Percentiles rank a stretch among this genome's conserved stretches.
Evolutionary conservation across 2,113 vertebrate genomes (phyloP).

Genomic region (Speoplatyrhinus poulsoni): DNA sequence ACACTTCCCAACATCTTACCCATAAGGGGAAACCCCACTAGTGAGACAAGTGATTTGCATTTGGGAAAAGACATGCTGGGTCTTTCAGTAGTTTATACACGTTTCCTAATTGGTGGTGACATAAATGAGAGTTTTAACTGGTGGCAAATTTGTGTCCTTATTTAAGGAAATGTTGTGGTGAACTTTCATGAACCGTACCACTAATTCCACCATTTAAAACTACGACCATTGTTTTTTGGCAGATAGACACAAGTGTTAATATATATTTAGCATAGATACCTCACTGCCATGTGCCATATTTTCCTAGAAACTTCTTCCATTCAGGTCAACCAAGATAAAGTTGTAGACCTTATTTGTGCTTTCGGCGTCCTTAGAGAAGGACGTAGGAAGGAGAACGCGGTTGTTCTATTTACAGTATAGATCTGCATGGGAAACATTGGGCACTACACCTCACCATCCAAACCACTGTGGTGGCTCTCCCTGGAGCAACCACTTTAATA

Average conservation of each 20-base stretch:
- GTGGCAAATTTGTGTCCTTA: constrained; percentile 31
- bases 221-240: constrained; percentile 19
- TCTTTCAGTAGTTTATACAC: constrained; percentile 32
- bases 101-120: constrained; percentile 1
- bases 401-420: constrained; percentile 61
- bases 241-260: not conserved
- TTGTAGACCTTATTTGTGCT: constrained; percentile 18
- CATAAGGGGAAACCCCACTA: constrained; percentile 33
- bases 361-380: constrained; percentile 27
- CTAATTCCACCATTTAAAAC: constrained; percentile 43
- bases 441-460: constrained; percentile 56
- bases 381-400: constrained; percentile 27
- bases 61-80: constrained; percentile 3
- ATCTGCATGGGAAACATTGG: constrained; percentile 67
- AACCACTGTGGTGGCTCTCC: constrained; percentile 66
- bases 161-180: constrained; percentile 17
- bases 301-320: constrained; percentile 26
- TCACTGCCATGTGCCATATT: not conserved
- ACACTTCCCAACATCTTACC: constrained; percentile 18
- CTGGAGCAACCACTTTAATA: constrained; percentile 71
- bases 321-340: constrained; percentile 23
- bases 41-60: constrained; percentile 16
- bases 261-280: too few species aligned
- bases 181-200: constrained; percentile 26
- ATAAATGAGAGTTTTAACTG: constrained; percentile 19